Evolutionary conservation across 2,888 invertebrate species (phyloP), one percentile per base, ranked within the genome.

Genomic region (Ectobius pallidus): DNA sequence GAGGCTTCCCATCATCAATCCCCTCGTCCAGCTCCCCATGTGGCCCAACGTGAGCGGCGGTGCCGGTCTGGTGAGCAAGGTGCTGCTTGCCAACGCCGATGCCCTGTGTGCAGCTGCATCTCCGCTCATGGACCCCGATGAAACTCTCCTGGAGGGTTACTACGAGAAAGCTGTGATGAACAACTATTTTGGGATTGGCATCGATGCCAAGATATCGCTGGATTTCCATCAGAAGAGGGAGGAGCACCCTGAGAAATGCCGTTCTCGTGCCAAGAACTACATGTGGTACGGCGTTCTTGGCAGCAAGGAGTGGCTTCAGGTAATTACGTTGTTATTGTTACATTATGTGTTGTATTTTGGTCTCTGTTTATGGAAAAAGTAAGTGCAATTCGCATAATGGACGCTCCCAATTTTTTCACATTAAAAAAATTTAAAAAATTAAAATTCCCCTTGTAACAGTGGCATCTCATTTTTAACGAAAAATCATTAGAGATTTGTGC

Each of bases 101-200:
- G 96, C 97, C 1, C 86, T 98, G 4, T 97, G 97, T 82, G 97
- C 97, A 1, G 96, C 97, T 0, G 97, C 96, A n/a, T 95, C 96
- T 74, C 96, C 97, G 0, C 85, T 97, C 14, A 95, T 97, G 92
- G 96, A 96, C 81, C 94, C 94, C 0, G 95, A 95, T 80, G 94
- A 95, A 80, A 93, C 93, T 0, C 85, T 94, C 1, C 85, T 93
- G 80, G 95, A 95, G 85, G 95, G 95, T 0, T 94, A 92, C 82
- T 93, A 93, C 79, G 98, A 99, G 83, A 91, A 93, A 77, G 96
- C 96, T 79, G 97, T 97, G 1, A 98, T 99, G 98, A 99, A 98
- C 84, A 99, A 99, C 82, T 99, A 99, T 82, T 98, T 98, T 81
- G 98, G 98, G 0, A 98, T 99, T 79, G 98, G 98, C 0, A 94